Evolutionary conservation across 2,113 vertebrate genomes (phyloP), one percentile per base, ranked within the genome.

Genomic region (Myrmophylax atrothorax): DNA sequence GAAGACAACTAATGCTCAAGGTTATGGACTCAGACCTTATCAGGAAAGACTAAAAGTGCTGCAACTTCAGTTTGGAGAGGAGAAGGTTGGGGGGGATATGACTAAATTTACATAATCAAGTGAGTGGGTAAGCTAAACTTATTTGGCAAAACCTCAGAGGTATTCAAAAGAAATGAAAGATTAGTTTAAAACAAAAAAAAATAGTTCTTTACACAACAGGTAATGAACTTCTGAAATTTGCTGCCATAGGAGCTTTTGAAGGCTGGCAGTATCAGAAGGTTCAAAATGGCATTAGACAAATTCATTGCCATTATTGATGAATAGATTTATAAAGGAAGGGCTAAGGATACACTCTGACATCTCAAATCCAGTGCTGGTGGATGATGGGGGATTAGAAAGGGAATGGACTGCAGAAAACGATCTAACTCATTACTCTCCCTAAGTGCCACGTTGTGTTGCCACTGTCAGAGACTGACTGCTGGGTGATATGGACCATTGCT

Each of bases 381-480:
- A 79, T 35, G 62, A 87, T 35, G 49, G 53, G 53, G 68, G 67
- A 83, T 35, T 64, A 87, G 70, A 56, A 90, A 88, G 49, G 31
- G 86, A 93, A 92, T 44, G 63, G 79, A 60, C 53, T 94, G 72
- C 62, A 94, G 44, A 79, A 92, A 92, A 31, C 40, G 70, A 90
- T 85, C 49, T 31, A 73, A 91, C 22, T 93, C 79, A 85, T 22
- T 86, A 55, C 49, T 69, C 53, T 73, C 58, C 63, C 62, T 37
- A 82, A 82, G 86, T 37, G 66, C 78, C 86, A 83, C 52, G 79
- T 68, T 79, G 16, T 4, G 4, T 47, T 76, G 86, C 75, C 58
- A 52, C 49, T 68, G 74, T 37, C 83, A 94, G 79, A 68, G 75
- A 83, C 79, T 73, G 89, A 79, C 70, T 90, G 86, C 86, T 88